A percentile compares a stretch with the other conserved stretches of the same genome.
Evolutionary conservation across 2,888 invertebrate genomes (phyloP).

Genomic region (Malacosoma neustria): DNA sequence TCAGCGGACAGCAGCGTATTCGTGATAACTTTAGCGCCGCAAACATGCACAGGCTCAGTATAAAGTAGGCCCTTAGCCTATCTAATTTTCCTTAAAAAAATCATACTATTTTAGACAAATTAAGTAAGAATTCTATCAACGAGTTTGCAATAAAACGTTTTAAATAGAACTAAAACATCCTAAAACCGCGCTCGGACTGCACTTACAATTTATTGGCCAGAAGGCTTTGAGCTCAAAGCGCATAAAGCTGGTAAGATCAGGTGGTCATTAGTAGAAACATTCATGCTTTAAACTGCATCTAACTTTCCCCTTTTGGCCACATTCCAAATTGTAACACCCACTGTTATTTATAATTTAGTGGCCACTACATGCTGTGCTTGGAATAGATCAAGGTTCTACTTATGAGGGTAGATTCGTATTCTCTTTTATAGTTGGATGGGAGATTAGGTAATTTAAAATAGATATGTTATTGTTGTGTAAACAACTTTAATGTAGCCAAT

Average conservation of each 20-base stretch:
- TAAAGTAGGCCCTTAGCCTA: no score
- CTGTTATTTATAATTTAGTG: neutral
- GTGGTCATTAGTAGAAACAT: conserved; percentile 19
- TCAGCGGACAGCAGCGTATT: no score
- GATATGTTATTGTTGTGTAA: no score
- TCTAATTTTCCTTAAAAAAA: no score
- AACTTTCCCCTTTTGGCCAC: conserved; percentile 2
- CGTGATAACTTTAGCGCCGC: no score
- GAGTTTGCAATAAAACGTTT: neutral
- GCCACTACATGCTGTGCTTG: no score
- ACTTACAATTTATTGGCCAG: neutral
- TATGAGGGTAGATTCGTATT: no score
- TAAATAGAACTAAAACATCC: neutral
- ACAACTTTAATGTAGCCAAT: no score
- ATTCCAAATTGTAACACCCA: conserved; percentile 5
- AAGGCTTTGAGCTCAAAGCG: neutral
- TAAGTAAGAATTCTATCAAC: neutral
- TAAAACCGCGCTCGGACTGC: neutral
- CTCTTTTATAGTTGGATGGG: no score
- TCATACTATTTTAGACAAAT: conserved; percentile 3
- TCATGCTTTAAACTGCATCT: conserved; percentile 9
- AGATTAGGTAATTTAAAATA: no score
- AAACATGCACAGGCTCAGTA: no score
- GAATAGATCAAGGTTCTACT: no score
- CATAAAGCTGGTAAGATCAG: conserved; percentile 17